Conservation (phyloP, 1,140 invertebrate genomes). For the Melitaea cinxia region DNA sequence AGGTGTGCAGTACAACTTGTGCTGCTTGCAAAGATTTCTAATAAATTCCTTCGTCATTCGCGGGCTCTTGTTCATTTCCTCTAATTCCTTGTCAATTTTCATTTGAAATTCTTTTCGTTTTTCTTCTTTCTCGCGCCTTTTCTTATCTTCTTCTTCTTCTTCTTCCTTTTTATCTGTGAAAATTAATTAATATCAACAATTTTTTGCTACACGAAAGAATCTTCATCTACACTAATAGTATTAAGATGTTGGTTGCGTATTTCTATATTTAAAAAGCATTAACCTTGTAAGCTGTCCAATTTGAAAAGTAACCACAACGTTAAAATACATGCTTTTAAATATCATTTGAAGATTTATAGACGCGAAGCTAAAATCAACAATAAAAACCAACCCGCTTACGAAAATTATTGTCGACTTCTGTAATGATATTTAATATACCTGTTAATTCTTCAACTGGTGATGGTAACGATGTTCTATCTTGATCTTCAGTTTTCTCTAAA, state of each 20-base stretch:
- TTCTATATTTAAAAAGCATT: not conserved
- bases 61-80: slow-evolving; percentile 63
- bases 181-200: not conserved
- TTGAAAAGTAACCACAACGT: too few species aligned
- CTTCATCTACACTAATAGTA: too few species aligned
- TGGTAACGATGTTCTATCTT: slow-evolving; percentile 16
- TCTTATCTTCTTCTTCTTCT: slow-evolving; percentile 40
- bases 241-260: too few species aligned
- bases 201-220: not conserved
- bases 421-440: not conserved
- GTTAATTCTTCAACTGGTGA: slow-evolving; percentile 15
- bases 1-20: slow-evolving; percentile 94
- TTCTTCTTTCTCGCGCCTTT: slow-evolving; percentile 49
- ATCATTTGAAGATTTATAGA: too few species aligned
- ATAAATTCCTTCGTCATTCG: slow-evolving; percentile 90
- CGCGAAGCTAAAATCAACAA: too few species aligned
- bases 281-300: too few species aligned
- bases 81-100: slow-evolving; percentile 63
- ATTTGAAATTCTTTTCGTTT: slow-evolving; percentile 53
- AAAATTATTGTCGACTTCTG: too few species aligned
- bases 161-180: slow-evolving; percentile 26
- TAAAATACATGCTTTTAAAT: too few species aligned
- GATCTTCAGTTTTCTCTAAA: not conserved
- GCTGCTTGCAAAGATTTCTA: slow-evolving; percentile 90
- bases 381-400: too few species aligned